phyloP scores from a whole-genome alignment of 1,140 invertebrate species.

The Leptonema lineaticorne region DNA sequence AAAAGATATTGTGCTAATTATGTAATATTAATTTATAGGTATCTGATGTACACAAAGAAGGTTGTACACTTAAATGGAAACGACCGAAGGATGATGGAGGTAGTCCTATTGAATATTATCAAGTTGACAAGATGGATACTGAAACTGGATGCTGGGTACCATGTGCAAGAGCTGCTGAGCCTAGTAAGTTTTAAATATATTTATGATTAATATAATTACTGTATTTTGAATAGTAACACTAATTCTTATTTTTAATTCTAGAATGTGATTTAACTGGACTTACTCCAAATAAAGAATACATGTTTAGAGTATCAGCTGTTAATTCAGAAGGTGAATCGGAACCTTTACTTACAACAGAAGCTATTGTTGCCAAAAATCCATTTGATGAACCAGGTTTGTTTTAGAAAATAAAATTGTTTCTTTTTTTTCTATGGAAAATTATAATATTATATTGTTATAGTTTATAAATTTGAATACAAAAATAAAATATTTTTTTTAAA shows the following conservation, averaged over 20 bases:
- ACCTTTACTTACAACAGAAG: constrained; percentile 81
- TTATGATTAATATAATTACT: constrained; percentile 17
- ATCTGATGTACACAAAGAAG: constrained; percentile 88
- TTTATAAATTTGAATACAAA: neutral
- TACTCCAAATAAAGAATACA: constrained; percentile 89
- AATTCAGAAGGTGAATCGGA: constrained; percentile 96
- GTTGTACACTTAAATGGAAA: constrained; percentile 94
- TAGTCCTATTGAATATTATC: constrained; percentile 87
- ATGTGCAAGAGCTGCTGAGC: constrained; percentile 79
- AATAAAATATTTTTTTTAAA: constrained; percentile 9
- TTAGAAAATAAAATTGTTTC: too few relatives aligned
- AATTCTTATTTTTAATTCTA: constrained; percentile 45
- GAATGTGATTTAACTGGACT: constrained; percentile 82
- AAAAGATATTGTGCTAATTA: too few relatives aligned
- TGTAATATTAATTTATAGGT: constrained; percentile 67
- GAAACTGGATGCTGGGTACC: constrained; percentile 94
- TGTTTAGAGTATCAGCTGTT: constrained; percentile 92
- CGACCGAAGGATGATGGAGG: constrained; percentile 87
- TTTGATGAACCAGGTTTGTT: constrained; percentile 84
- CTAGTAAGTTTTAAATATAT: constrained; percentile 55
- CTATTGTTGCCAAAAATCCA: constrained; percentile 94
- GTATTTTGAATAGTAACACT: constrained; percentile 23
- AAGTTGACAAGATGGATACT: constrained; percentile 91
- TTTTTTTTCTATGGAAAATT: neutral
- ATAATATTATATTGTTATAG: neutral